A percentile compares a stretch with the other conserved stretches of the same genome.
Conservation (phyloP, 2,888 invertebrate genomes). For the Danaus chrysippus region DNA sequence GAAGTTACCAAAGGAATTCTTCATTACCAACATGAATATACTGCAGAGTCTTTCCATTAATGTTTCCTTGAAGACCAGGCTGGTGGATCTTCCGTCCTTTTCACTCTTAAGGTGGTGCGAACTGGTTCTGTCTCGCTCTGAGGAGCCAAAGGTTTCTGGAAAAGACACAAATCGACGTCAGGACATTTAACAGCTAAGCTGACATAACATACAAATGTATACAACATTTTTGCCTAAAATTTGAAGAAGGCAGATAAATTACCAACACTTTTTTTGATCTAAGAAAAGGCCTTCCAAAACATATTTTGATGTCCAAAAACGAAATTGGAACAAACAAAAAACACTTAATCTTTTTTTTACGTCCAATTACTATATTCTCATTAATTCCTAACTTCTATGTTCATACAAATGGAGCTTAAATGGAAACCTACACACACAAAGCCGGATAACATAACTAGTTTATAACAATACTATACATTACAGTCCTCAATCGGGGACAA, state of each 20-base stretch:
- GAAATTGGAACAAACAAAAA: no score
- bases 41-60: conserved; percentile 37
- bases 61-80: conserved; percentile 20
- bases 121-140: conserved; percentile 30
- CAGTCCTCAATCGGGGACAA: not conserved
- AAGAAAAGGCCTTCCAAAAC: no score
- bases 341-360: no score
- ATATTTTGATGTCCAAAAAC: no score
- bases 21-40: conserved; percentile 35
- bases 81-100: conserved; percentile 18
- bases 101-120: conserved; percentile 21
- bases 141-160: conserved; percentile 21
- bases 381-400: no score
- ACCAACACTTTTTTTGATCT: no score
- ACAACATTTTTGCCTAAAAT: no score
- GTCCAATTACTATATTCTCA: no score
- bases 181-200: no score
- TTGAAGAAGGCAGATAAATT: no score
- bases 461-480: not conserved
- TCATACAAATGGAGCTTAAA: no score
- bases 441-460: not conserved
- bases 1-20: conserved; percentile 26
- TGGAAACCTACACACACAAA: not conserved
- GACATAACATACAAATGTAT: no score
- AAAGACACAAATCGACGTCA: conserved; percentile 3